These are phyloP conservation scores for Panonychus citri DNA, from an alignment of 1,140 invertebrate species.

Conservation along the genomic window DNA sequence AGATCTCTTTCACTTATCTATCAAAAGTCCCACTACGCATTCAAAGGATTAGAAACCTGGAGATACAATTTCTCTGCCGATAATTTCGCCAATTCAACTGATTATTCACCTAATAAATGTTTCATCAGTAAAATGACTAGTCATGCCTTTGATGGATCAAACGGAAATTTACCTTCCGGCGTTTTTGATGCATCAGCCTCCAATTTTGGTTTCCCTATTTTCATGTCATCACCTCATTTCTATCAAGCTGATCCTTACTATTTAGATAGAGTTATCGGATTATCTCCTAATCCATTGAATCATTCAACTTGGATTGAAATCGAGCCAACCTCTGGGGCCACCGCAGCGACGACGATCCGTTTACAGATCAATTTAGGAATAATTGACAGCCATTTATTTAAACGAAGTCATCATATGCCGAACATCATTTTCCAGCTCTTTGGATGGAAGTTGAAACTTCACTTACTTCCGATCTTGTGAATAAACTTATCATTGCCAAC, in stretches of 20 bases:
- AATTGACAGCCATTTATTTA: constrained; percentile 1
- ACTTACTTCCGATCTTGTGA: constrained; percentile 1
- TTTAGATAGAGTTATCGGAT: constrained; percentile 41
- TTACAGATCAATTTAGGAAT: constrained; percentile 16
- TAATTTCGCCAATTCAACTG: constrained; percentile 3
- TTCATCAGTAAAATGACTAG: not conserved
- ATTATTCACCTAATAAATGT: constrained; percentile 9
- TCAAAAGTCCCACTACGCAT: not conserved
- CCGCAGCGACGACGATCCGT: constrained; percentile 6
- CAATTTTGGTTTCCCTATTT: constrained; percentile 44
- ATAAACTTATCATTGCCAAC: not conserved
- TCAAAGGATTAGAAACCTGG: not conserved
- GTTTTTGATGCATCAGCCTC: constrained; percentile 9
- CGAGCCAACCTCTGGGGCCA: constrained; percentile 38
- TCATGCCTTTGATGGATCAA: not conserved
- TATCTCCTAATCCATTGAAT: constrained; percentile 40
- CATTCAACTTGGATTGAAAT: constrained; percentile 59
- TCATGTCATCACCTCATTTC: constrained; percentile 74
- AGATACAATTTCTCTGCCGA: not conserved
- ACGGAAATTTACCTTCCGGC: constrained; percentile 6
- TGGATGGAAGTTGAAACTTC: constrained; percentile 11
- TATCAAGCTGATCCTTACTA: constrained; percentile 55
- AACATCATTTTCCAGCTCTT: constrained; percentile 15
- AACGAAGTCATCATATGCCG: constrained; percentile 10
- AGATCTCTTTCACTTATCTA: constrained; percentile 3